These are phyloP conservation scores for Mesorhabditis belari DNA, from an alignment of 2,888 invertebrate species.

Conservation along the genomic window DNA sequence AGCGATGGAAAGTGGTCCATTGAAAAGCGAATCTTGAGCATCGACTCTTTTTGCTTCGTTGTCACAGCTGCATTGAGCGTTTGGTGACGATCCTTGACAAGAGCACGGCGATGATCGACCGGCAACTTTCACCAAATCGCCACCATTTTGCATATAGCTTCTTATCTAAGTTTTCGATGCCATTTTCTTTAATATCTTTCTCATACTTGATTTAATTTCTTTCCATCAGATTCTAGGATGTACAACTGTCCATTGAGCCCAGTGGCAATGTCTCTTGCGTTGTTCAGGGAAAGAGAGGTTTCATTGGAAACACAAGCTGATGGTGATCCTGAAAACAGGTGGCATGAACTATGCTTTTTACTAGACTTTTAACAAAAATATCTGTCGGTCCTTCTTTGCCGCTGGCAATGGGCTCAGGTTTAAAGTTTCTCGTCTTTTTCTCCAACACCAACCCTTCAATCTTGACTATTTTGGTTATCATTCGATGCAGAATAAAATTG, in stretches of 20 bases:
- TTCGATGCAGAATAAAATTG: no score
- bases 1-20: constrained; percentile 64
- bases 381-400: no score
- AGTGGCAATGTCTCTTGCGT: constrained; percentile 80
- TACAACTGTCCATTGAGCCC: constrained; percentile 84
- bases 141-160: constrained; percentile 5
- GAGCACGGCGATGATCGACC: constrained; percentile 23
- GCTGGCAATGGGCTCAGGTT: no score
- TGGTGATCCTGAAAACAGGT: not conserved
- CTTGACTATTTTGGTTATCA: no score
- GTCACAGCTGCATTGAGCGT: not conserved
- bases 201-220: constrained; percentile 73
- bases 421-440: no score
- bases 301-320: constrained; percentile 6
- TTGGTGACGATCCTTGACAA: constrained; percentile 10
- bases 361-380: no score
- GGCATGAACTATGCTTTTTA: no score
- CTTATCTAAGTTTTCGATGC: not conserved
- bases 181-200: not conserved
- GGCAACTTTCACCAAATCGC: constrained; percentile 8
- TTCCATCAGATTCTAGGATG: constrained; percentile 82
- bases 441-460: no score
- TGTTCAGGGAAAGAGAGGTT: constrained; percentile 67
- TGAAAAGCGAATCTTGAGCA: constrained; percentile 15
- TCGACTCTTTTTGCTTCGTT: not conserved